phyloP scores from a whole-genome alignment of 2,888 invertebrate genomes.

The Didymodactylos carnosus region DNA sequence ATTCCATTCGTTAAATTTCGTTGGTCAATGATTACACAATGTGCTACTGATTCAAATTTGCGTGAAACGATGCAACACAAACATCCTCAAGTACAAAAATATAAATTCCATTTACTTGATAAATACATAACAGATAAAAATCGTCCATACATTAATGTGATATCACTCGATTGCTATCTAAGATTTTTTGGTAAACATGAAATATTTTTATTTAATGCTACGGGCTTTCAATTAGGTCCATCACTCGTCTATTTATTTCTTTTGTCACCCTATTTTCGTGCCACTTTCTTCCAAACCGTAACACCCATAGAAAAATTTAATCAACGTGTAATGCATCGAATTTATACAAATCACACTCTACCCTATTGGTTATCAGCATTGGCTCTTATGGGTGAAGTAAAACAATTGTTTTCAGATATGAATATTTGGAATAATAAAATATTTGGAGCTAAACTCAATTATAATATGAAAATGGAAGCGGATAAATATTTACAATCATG shows the following conservation, averaged over 20 bases:
- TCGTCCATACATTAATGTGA: conserved; percentile 5
- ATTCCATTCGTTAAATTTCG: conserved; percentile 1
- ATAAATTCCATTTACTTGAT: conserved; percentile 4
- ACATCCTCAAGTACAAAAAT: background rate
- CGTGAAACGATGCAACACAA: conserved; percentile 1
- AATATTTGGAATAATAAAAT: conserved; percentile 11
- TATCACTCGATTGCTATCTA: conserved; percentile 4
- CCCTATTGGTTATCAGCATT: conserved; percentile 8
- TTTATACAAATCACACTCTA: background rate
- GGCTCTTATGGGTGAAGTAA: conserved; percentile 6
- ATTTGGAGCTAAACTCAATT: conserved; percentile 1
- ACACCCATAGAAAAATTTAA: conserved; percentile 13
- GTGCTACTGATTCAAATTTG: background rate
- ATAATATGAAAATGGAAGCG: conserved; percentile 8
- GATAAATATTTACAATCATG: conserved; percentile 4
- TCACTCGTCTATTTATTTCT: conserved; percentile 10
- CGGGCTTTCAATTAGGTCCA: conserved; percentile 14
- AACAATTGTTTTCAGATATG: conserved; percentile 11
- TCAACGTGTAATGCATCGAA: conserved; percentile 7
- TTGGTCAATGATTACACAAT: conserved; percentile 1
- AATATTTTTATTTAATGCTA: conserved; percentile 11
- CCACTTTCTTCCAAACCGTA: conserved; percentile 6
- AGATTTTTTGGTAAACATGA: background rate
- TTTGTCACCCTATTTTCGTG: conserved; percentile 4
- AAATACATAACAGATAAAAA: conserved; percentile 4